Evolutionary conservation across 2,888 invertebrate species (phyloP), one percentile per base, ranked within the genome.

Genomic region (Tolmerus cingulatus): DNA sequence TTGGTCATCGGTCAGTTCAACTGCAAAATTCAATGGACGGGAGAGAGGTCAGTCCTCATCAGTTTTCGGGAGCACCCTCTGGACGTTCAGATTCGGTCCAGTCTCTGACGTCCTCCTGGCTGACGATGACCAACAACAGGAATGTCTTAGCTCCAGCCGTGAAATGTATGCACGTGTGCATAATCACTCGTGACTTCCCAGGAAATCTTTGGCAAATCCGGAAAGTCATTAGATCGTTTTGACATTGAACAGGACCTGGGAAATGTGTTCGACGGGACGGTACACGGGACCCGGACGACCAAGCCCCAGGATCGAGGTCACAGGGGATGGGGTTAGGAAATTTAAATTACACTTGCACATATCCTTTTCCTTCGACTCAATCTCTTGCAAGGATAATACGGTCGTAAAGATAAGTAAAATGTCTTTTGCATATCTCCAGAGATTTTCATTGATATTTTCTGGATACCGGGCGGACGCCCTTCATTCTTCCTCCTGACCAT

Each of bases 321-420:
- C 34, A 12, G 57, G 57, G 40, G 3, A 34, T 0, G 12, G 82
- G 66, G 40, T n/a, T 7, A 34, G 82, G 66, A 66, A 51, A 51
- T 66, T 84, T 84, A 84, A 84, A 84, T 84, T 84, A 84, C 82
- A 37, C 82, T 66, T 57, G 82, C 66, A 84, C 40, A 84, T 66
- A 84, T 84, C 57, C 57, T 84, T 30, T 30, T 66, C 19, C 66
- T 57, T 16, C 19, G 23, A 12, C 66, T 66, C 43, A 46, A 46
- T 46, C 66, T 84, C 82, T 84, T 84, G 40, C 40, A 84, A 84
- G 82, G 82, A 84, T 84, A 84, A 66, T 84, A 84, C 82, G 85
- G 55, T 87, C 81, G 78, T 87, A 81, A 86, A 86, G 86, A 87
- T 87, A 87, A 87, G 87, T 87, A 74, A 79, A 87, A 86, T 87